Evolutionary conservation across 2,888 invertebrate genomes (phyloP).

Genomic region (Ganaspis brasiliensis): DNA sequence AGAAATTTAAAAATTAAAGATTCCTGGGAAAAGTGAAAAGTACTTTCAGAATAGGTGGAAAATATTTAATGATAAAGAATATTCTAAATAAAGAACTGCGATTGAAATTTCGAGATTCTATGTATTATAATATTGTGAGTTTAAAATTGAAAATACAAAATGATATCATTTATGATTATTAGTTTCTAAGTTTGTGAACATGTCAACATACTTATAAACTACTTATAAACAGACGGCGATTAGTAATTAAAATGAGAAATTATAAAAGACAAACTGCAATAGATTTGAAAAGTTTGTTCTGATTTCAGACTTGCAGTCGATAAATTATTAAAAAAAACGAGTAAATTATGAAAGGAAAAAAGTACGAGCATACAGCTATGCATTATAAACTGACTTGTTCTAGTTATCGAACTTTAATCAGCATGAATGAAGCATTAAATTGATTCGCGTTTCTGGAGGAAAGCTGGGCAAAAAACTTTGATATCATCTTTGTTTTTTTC

Average conservation of each 20-base stretch:
- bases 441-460: slow-evolving; percentile 12
- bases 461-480: slow-evolving; percentile 12
- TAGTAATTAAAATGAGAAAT: background rate
- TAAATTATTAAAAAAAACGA: no score
- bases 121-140: no score
- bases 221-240: no score
- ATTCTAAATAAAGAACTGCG: no score
- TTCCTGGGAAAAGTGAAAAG: no score
- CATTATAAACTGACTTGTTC: slow-evolving; percentile 5
- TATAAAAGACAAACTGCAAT: background rate
- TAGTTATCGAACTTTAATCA: slow-evolving; percentile 27
- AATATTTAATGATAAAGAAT: no score
- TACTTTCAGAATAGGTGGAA: no score
- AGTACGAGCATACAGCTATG: background rate
- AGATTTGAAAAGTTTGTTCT: background rate
- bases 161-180: slow-evolving; percentile 8
- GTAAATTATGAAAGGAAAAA: background rate
- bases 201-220: background rate
- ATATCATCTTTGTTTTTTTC: slow-evolving; percentile 16
- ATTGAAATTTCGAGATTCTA: no score
- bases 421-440: slow-evolving; percentile 16
- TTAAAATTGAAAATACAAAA: no score
- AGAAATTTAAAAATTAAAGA: no score
- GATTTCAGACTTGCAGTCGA: slow-evolving; percentile 10
- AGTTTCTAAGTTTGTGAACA: background rate